A percentile compares a stretch with the other conserved stretches of the same genome.
Conservation (phyloP, 2,113 vertebrate genomes). For the Toxotes chatareus region DNA sequence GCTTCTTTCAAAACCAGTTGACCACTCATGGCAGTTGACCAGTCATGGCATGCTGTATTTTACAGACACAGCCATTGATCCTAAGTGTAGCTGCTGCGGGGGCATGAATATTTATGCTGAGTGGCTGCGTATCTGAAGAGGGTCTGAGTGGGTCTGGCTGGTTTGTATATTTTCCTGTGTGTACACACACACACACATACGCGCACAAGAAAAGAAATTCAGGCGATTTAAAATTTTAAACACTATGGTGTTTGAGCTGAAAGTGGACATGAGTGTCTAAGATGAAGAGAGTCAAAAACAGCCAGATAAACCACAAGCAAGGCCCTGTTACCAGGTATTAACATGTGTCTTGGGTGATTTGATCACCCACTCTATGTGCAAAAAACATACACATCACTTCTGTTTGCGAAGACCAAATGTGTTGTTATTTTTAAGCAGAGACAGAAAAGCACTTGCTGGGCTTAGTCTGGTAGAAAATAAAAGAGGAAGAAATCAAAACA, state of each 20-base stretch:
- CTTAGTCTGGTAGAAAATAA: no score
- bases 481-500: no score
- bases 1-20: background rate
- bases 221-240: background rate
- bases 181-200: no score
- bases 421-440: no score
- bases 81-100: background rate
- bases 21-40: background rate
- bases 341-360: no score
- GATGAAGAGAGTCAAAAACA: background rate
- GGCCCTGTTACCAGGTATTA: no score
- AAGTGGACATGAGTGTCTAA: constrained; percentile 6
- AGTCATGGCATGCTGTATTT: background rate
- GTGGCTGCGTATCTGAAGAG: background rate
- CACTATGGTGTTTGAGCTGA: background rate
- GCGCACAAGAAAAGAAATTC: background rate
- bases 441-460: no score
- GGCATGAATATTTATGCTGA: constrained; percentile 24
- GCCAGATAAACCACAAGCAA: background rate
- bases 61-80: background rate
- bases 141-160: background rate
- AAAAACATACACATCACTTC: no score
- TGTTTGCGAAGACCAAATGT: no score
- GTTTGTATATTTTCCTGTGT: background rate
- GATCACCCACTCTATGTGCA: no score